phyloP scores from a whole-genome alignment of 2,797 vertebrate genomes.

The Spinus pinus region DNA sequence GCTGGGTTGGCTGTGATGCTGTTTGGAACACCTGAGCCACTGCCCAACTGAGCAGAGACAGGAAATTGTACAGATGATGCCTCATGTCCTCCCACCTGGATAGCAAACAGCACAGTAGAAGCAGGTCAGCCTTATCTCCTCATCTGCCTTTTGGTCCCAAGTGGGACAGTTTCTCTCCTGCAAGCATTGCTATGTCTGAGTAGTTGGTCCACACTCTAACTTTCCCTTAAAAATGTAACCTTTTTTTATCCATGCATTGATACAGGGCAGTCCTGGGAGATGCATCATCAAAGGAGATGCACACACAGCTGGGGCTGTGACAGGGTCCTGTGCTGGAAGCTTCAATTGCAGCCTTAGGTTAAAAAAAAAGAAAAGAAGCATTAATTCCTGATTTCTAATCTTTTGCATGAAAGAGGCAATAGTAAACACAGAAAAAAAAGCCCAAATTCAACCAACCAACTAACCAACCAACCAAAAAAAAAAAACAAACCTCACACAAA shows the following conservation, averaged over 20 bases:
- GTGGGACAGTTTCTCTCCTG: not conserved
- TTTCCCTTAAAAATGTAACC: not conserved
- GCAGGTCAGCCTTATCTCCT: not conserved
- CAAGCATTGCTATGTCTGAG: not conserved
- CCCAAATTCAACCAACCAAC: not conserved
- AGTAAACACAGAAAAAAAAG: not conserved
- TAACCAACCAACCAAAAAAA: not conserved
- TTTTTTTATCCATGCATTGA: not conserved
- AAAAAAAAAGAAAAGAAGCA: not conserved
- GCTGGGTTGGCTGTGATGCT: not conserved
- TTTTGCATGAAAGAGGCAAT: not conserved
- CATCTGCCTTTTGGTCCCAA: not conserved
- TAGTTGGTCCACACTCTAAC: not conserved
- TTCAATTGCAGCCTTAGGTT: not conserved
- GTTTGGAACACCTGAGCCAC: not conserved
- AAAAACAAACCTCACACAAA: too few relatives aligned
- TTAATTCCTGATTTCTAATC: not conserved
- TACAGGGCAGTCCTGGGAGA: not conserved
- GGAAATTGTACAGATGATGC: not conserved
- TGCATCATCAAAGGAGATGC: not conserved
- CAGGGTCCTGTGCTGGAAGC: not conserved
- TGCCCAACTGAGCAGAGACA: rapidly evolving
- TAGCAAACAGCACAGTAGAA: not conserved
- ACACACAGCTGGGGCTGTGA: rapidly evolving
- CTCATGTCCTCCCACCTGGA: not conserved